Evolutionary conservation across 1,140 invertebrate genomes (phyloP), one percentile per base, ranked within the genome.

Genomic region (Oryzaephilus surinamensis): DNA sequence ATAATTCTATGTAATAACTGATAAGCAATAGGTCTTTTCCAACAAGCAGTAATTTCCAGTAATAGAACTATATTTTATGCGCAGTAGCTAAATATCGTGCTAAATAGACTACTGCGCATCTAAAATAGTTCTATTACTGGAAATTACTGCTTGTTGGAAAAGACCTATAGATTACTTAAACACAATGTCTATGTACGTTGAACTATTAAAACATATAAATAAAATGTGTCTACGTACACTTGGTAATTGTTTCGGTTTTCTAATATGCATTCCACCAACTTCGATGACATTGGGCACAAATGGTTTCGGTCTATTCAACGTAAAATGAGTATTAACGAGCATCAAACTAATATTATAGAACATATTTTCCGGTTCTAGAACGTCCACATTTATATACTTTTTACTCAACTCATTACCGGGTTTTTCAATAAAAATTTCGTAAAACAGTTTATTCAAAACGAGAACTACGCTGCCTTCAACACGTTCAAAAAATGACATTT

Each of bases 401-500:
- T n/a, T n/a, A n/a, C n/a, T n/a, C n/a, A n/a, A n/a, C n/a, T n/a
- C n/a, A n/a, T n/a, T n/a, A n/a, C n/a, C n/a, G n/a, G n/a, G n/a
- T n/a, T n/a, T n/a, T n/a, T n/a, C n/a, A n/a, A n/a, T n/a, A n/a
- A n/a, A n/a, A n/a, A n/a, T n/a, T n/a, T n/a, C n/a, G n/a, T n/a
- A n/a, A n/a, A n/a, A n/a, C n/a, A n/a, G n/a, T n/a, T n/a, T n/a
- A n/a, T n/a, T n/a, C n/a, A n/a, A n/a, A n/a, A n/a, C n/a, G n/a
- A n/a, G n/a, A n/a, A n/a, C n/a, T n/a, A n/a, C n/a, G n/a, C n/a
- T n/a, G n/a, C n/a, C n/a, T 34, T 52, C 46, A 0, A 76, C 12
- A 18, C 80, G 59, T 30, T 80, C 58, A 1, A 56, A 24, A 42
- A 80, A 81, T 2, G 48, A 62, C 69, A 82, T 72, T 1, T 59